These are phyloP conservation scores for Lepus timidus DNA, from an alignment of 2,113 vertebrate genomes.

Conservation along the genomic window DNA sequence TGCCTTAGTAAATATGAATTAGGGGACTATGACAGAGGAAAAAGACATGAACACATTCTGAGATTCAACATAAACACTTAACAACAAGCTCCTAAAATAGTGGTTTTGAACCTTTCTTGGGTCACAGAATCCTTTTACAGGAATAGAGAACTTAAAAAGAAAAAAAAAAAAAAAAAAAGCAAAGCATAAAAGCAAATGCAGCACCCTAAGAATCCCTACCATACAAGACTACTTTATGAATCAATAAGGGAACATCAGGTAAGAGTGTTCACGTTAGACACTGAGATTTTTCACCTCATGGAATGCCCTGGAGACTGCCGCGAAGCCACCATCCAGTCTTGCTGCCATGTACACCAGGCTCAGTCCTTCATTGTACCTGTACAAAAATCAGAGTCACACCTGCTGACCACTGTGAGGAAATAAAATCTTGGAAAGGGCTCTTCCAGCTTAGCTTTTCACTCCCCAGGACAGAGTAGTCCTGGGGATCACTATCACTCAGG, in stretches of 20 bases:
- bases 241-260: background rate
- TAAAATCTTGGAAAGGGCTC: background rate
- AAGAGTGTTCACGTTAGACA: background rate
- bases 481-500: background rate
- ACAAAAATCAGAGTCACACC: conserved; percentile 6
- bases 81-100: conserved; percentile 27
- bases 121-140: conserved; percentile 17
- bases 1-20: background rate
- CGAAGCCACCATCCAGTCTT: conserved; percentile 92
- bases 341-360: conserved; percentile 92
- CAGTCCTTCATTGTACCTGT: conserved; percentile 90
- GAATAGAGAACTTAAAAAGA: background rate
- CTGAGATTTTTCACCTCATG: conserved; percentile 89
- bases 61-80: conserved; percentile 10
- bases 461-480: background rate
- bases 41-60: background rate
- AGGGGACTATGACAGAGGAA: background rate
- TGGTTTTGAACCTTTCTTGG: conserved; percentile 32
- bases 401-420: background rate
- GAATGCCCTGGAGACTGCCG: conserved; percentile 91
- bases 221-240: conserved; percentile 49
- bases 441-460: background rate
- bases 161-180: background rate
- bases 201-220: background rate
- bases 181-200: background rate